Base-by-base conservation (phyloP, 2,888 invertebrate species). In the Vannuccia rotundouncinata region DNA sequence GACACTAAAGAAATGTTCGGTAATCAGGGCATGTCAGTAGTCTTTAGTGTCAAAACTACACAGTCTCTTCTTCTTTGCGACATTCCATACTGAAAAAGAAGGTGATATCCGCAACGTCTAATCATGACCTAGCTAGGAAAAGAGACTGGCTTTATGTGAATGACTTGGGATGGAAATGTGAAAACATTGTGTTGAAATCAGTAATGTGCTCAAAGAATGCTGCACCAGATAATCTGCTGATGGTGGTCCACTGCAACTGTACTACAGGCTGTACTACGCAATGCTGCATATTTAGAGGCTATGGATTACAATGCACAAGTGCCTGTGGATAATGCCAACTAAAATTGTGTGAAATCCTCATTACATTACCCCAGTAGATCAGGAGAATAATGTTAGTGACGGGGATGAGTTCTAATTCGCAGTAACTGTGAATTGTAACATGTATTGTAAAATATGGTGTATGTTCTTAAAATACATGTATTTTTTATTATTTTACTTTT, bases 271-370 rank as follows among this genome's bases (percentile, higher is more conserved):
- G 79, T 29, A 79, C 28, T 29, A 73, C 77, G 17, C 77, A 28
- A 31, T 10, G n/a, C n/a, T 79, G 79, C 79, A 79, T n/a, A n/a
- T 79, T 77, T 77, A 66, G 78, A 17, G 27, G 45, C 1, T 29
- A 79, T 77, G 31, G n/a, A 1, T 22, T 79, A 5, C 74, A 28
- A 29, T 79, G 78, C 28, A 79, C 79, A 29, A 74, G 74, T 29
- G 79, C 75, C 17, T 79, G 79, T 78, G 79, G 79, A 77, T 31
- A 75, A 22, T 79, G 79, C 74, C 79, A 79, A 78, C 29, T 78
- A n/a, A 31, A 75, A 22, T 22, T 66, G 29, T 79, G 79, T 66
- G 66, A 27, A 73, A 78, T 1, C 59, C 78, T 66, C 78, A 75
- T 66, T 13, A 66, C 66, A 66, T 66, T 66, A 66, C 66, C 17